Evolutionary conservation across 2,113 vertebrate species (phyloP), one percentile per base, ranked within the genome.

Genomic region (Brevimyrus niger): DNA sequence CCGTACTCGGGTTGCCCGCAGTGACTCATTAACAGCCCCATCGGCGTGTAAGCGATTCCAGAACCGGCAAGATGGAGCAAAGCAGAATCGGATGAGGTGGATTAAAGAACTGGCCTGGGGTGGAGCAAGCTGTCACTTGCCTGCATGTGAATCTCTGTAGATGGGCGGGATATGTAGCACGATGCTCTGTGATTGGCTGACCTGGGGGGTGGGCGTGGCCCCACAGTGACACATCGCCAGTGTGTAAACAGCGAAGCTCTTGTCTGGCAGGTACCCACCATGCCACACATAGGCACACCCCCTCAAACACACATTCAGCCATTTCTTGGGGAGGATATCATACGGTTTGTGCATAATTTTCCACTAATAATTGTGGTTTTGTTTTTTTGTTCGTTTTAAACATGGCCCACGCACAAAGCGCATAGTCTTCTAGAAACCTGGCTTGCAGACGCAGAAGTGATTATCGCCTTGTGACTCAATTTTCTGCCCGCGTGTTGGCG

Each of bases 121-220:
- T 83, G 9, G n/a, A 27, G 61, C 3, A 1, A 1, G 15, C 19
- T 83, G 7, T 55, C 76, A 89, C 50, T 53, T 38, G 89, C 89
- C 88, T 91, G 87, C 89, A 95, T 96, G 96, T 69, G 61, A 69
- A 69, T 95, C 92, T 95, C 96, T 96, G 95, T 95, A 96, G 94
- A 96, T 95, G 89, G 86, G 87, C 19, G 90, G 31, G 44, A n/a
- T 65, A 58, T 88, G 50, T 88, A 90, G 47, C 92, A 94, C 94
- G 95, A 92, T 93, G 94, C 94, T 94, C n/a, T 90, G 89, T 90
- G 90, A 94, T 91, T 80, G 92, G 90, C 90, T 87, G 89, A 89
- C 91, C 86, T 88, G 69, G 87, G 51, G 53, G 84, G 8, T 17
- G 86, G 42, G 46, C 6, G 76, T 42, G 21, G 86, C 86, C 44